These are phyloP conservation scores for Tor tambroides DNA, from an alignment of 2,113 vertebrate species.

Conservation along the genomic window DNA sequence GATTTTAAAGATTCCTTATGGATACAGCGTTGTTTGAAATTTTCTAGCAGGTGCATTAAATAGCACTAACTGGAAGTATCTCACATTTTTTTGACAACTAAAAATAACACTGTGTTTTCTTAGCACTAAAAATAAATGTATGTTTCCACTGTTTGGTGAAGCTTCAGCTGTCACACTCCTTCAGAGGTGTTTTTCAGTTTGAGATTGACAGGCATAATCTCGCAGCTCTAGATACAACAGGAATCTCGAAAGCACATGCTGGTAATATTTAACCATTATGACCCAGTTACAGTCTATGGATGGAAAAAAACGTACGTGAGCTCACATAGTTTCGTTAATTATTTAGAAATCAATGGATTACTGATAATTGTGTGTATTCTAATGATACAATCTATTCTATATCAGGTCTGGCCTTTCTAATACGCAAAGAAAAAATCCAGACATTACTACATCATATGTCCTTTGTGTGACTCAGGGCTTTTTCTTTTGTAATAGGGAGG, in stretches of 20 bases:
- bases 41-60: not conserved
- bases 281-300: conserved; percentile 12
- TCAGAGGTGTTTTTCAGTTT: not conserved
- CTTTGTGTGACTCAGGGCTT: conserved; percentile 35
- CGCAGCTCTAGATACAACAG: not conserved
- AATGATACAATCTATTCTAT: not conserved
- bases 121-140: not conserved
- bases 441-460: not conserved
- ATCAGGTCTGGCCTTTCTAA: not conserved
- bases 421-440: not conserved
- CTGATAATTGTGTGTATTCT: not conserved
- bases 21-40: not conserved
- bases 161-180: not conserved
- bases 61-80: not conserved
- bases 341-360: not conserved
- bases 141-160: not conserved
- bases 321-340: not conserved
- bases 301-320: not conserved
- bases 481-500: conserved; percentile 39
- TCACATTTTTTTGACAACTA: not conserved
- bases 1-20: not conserved
- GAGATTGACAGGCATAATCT: not conserved
- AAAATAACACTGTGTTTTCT: not conserved
- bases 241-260: not conserved
- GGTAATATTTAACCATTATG: conserved; percentile 54